Evolutionary conservation across 2,113 vertebrate genomes (phyloP).

Genomic region (Syngnathus typhle): DNA sequence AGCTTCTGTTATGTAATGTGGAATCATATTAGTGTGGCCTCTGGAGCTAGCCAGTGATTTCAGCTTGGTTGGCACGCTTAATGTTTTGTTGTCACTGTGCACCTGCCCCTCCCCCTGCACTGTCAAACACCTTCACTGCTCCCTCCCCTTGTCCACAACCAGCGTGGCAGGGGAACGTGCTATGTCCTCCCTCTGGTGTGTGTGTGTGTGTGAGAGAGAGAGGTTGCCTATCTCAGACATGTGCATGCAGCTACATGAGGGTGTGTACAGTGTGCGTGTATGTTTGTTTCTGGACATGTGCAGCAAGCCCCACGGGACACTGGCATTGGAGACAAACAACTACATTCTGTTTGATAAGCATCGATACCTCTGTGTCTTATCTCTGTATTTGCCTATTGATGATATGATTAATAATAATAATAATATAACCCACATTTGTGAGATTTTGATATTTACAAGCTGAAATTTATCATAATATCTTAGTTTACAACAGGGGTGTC

Average conservation of each 20-base stretch:
- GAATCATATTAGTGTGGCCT: conserved; percentile 58
- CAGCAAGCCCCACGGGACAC: conserved; percentile 12
- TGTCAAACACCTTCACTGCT: conserved; percentile 2
- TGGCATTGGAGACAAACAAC: not conserved
- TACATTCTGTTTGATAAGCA: not conserved
- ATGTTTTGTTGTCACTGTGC: conserved; percentile 41
- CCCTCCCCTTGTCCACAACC: conserved; percentile 6
- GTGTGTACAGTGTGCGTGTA: not conserved
- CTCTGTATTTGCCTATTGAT: not conserved
- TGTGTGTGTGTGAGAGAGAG: not conserved
- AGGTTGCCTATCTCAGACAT: not conserved
- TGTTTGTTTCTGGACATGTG: conserved; percentile 16
- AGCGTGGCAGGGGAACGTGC: conserved; percentile 4
- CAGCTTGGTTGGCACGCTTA: conserved; percentile 31
- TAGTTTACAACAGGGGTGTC: too few species aligned
- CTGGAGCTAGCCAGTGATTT: conserved; percentile 17
- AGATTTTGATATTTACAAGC: not conserved
- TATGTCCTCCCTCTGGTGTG: not conserved
- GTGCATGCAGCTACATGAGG: not conserved
- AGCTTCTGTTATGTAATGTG: conserved; percentile 57
- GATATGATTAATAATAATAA: not conserved
- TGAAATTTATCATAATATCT: too few species aligned
- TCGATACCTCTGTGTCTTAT: not conserved
- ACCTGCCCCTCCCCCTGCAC: conserved; percentile 32
- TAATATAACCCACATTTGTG: not conserved